These are phyloP conservation scores for Luffia ferchaultella DNA, from an alignment of 2,888 invertebrate genomes.

Conservation along the genomic window DNA sequence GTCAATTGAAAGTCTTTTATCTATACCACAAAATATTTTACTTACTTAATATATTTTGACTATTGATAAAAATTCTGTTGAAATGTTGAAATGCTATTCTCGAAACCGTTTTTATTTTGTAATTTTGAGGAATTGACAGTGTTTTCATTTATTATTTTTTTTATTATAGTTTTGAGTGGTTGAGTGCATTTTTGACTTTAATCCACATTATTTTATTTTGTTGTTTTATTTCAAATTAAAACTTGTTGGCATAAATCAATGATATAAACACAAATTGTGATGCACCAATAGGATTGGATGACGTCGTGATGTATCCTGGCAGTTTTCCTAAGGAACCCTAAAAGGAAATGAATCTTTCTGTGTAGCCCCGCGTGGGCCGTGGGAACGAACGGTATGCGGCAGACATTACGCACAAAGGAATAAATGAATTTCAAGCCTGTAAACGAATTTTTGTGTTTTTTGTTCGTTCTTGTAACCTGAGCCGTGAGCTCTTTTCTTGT, in stretches of 20 bases:
- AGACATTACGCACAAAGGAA: neutral
- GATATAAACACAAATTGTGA: neutral
- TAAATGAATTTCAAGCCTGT: neutral
- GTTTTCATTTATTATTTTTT: too few species aligned
- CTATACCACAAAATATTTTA: too few species aligned
- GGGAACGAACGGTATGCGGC: neutral
- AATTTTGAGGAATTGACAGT: too few species aligned
- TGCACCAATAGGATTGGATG: neutral
- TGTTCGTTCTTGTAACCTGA: neutral
- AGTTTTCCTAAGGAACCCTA: too few species aligned
- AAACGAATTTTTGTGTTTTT: neutral
- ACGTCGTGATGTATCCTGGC: too few species aligned
- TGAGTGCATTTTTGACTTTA: neutral
- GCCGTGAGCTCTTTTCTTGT: neutral
- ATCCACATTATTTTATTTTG: neutral
- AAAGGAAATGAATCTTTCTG: neutral
- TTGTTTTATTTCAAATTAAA: neutral
- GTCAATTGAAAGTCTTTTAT: too few species aligned
- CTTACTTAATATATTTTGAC: too few species aligned
- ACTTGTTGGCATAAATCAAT: neutral
- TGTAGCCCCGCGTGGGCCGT: conserved; percentile 1
- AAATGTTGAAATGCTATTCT: too few species aligned
- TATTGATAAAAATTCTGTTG: too few species aligned
- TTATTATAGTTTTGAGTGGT: neutral
- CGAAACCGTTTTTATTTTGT: too few species aligned